phyloP scores from a whole-genome alignment of 2,888 invertebrate genomes.

The Tiliacea citrago region DNA sequence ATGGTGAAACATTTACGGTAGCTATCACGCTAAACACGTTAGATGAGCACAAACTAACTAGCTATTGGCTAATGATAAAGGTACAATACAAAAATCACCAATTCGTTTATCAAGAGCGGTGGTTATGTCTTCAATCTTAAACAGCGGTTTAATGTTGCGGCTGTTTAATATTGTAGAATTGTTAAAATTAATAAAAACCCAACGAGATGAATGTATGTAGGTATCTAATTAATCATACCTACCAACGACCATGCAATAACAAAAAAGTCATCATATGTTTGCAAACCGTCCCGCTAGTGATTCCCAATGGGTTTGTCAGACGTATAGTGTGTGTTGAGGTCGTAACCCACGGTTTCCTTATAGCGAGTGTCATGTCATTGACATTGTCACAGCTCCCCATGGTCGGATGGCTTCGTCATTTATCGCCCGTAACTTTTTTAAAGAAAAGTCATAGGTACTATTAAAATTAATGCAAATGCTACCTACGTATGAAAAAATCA shows the following conservation, averaged over 20 bases:
- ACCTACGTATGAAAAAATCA: neutral
- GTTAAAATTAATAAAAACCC: neutral
- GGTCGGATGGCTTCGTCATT: constrained; percentile 2
- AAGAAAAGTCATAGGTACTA: neutral
- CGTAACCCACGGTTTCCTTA: constrained; percentile 1
- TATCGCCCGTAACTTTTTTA: neutral
- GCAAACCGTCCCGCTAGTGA: neutral
- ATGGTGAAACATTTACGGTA: neutral
- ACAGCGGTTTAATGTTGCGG: neutral
- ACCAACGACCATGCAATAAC: neutral
- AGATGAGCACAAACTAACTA: neutral
- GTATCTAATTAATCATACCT: neutral
- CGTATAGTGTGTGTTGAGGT: neutral
- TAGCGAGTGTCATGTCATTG: constrained; percentile 7
- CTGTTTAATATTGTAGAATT: neutral
- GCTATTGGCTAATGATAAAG: neutral
- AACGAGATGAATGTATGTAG: neutral
- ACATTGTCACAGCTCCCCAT: constrained; percentile 3
- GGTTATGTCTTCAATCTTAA: neutral
- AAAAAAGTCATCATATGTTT: neutral
- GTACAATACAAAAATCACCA: neutral
- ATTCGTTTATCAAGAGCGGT: neutral
- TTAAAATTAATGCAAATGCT: neutral
- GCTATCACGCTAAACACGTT: neutral
- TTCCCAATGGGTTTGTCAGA: neutral